phyloP scores from a whole-genome alignment of 2,888 invertebrate species.

The Dynastes hyllus region DNA sequence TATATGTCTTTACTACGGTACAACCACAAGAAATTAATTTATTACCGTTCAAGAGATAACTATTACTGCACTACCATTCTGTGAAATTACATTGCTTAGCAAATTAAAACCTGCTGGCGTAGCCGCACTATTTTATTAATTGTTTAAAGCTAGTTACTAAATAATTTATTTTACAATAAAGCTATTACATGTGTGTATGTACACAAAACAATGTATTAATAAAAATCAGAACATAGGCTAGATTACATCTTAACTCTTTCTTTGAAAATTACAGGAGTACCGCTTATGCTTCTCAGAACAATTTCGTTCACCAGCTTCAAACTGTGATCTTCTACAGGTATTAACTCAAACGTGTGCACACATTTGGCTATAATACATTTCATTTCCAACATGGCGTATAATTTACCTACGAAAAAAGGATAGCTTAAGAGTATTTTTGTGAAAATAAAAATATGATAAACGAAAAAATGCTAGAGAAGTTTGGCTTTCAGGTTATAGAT shows the following conservation, averaged over 20 bases:
- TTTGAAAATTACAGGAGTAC: constrained; percentile 30
- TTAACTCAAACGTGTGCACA: constrained; percentile 28
- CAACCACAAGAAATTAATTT: too few relatives aligned
- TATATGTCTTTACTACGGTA: too few relatives aligned
- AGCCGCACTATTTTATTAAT: too few relatives aligned
- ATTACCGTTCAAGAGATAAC: too few relatives aligned
- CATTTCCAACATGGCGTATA: constrained; percentile 37
- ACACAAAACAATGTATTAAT: neutral
- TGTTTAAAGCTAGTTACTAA: too few relatives aligned
- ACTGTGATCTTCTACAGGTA: constrained; percentile 40
- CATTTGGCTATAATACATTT: constrained; percentile 34
- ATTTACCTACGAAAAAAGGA: constrained; percentile 30
- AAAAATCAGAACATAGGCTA: too few relatives aligned
- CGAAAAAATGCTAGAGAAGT: neutral
- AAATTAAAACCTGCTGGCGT: too few relatives aligned
- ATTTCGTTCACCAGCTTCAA: constrained; percentile 7
- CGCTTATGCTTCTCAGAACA: constrained; percentile 30
- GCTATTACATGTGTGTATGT: neutral
- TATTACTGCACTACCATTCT: too few relatives aligned
- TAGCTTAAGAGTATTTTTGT: neutral
- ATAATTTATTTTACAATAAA: too few relatives aligned
- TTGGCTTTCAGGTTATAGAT: too few relatives aligned
- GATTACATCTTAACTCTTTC: neutral
- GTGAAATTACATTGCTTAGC: too few relatives aligned
- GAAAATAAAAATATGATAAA: neutral